Evolutionary conservation across 2,113 vertebrate genomes (phyloP), one percentile per base, ranked within the genome.

Genomic region (Tyto alba): DNA sequence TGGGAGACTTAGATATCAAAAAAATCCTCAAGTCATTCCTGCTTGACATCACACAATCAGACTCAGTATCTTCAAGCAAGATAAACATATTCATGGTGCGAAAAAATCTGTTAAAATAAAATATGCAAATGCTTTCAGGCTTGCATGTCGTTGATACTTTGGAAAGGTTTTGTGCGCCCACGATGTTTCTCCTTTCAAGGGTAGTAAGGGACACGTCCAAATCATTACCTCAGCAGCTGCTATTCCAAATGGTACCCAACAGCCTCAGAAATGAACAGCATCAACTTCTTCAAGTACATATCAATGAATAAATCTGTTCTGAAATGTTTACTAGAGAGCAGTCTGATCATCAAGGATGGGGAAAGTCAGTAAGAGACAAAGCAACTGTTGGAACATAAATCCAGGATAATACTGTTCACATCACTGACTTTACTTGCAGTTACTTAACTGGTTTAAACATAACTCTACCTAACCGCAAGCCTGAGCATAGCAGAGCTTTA

Each of bases 151-250:
- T 47, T 90, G 92, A 90, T 92, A 92, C 85, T 95, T 91, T 63
- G 71, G 73, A 97, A 91, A 90, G 75, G 64, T 86, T 92, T 50
- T 85, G 73, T 52, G 50, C 38, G 7, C 73, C 86, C 86, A 95
- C 57, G 6, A 82, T 96, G 85, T 93, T 97, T 97, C 82, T 95
- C 85, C 96, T 97, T 95, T 96, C 93, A 75, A 90, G 69, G 83
- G 77, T 79, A 68, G 84, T 36, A 88, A 62, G 83, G 90, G 95
- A 91, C 86, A 63, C 9, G 5, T 89, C 75, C 94, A 97, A 93
- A 91, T 68, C 0, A 0, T 57, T 91, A 95, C 76, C 93, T 94
- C 95, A 85, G 89, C 95, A 97, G 91, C 95, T 97, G 95, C 86
- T 96, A 53, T 53, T 90, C 96, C 95, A 95, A 89, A 96, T 93